Evolutionary conservation across 2,888 invertebrate genomes (phyloP).

Genomic region (Galerucella nymphaeae): DNA sequence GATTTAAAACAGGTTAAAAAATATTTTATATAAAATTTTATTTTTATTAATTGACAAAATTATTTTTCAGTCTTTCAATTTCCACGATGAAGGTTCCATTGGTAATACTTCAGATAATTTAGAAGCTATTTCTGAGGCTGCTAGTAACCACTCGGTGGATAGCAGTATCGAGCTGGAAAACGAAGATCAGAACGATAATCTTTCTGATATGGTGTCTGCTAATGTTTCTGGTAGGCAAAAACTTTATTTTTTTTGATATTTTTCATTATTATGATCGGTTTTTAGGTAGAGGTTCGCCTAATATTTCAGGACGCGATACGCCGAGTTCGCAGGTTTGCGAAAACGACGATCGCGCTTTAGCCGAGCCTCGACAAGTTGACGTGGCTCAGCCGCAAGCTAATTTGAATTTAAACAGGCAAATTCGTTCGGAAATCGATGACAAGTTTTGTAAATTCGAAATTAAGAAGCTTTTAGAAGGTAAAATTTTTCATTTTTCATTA

Average conservation of each 20-base stretch:
- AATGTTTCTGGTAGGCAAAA: slow-evolving; percentile 80
- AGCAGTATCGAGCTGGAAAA: slow-evolving; percentile 89
- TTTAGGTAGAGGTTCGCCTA: slow-evolving; percentile 82
- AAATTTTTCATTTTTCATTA: too few relatives aligned
- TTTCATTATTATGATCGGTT: background rate
- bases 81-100: slow-evolving; percentile 91
- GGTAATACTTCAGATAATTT: slow-evolving; percentile 94
- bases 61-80: slow-evolving; percentile 72
- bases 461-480: slow-evolving; percentile 74
- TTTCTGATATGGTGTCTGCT: slow-evolving; percentile 97
- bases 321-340: slow-evolving; percentile 87
- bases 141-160: slow-evolving; percentile 94
- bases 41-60: too few relatives aligned
- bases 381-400: slow-evolving; percentile 68
- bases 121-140: slow-evolving; percentile 95
- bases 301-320: slow-evolving; percentile 96
- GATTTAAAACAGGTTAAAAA: slow-evolving; percentile 46
- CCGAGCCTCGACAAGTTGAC: slow-evolving; percentile 55
- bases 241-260: too few relatives aligned
- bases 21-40: too few relatives aligned
- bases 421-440: slow-evolving; percentile 95
- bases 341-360: slow-evolving; percentile 71
- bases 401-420: slow-evolving; percentile 73
- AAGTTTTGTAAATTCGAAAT: slow-evolving; percentile 99
- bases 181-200: slow-evolving; percentile 91